A percentile compares a stretch with the other conserved stretches of the same genome.
phyloP scores from a whole-genome alignment of 2,888 invertebrate species.

The Boloria selene region DNA sequence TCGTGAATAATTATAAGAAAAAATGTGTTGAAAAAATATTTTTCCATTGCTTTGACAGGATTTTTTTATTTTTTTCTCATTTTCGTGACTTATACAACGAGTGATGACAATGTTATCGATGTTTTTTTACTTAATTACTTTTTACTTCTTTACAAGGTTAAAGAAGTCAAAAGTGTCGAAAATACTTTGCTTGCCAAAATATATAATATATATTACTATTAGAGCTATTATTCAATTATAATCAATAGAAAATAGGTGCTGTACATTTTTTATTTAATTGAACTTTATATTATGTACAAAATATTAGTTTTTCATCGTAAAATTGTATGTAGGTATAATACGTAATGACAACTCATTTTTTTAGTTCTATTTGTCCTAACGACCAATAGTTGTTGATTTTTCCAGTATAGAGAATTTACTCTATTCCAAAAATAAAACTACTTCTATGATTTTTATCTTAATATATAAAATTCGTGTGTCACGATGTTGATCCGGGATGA shows the following conservation, averaged over 20 bases:
- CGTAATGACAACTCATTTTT: conserved; percentile 18
- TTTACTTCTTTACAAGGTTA: conserved; percentile 30
- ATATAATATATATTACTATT: conserved; percentile 1
- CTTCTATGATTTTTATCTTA: too few species aligned
- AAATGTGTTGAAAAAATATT: conserved; percentile 15
- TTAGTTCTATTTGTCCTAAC: too few species aligned
- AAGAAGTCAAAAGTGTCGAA: conserved; percentile 26
- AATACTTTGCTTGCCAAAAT: conserved; percentile 22
- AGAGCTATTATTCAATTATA: conserved; percentile 22
- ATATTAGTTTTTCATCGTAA: conserved; percentile 19
- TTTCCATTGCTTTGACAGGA: background rate
- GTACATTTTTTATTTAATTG: conserved; percentile 21
- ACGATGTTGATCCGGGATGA: too few species aligned
- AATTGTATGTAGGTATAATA: conserved; percentile 27
- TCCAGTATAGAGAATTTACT: too few species aligned
- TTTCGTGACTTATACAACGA: conserved; percentile 9
- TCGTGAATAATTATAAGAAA: conserved; percentile 7
- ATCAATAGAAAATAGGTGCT: conserved; percentile 35
- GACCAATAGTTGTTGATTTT: too few species aligned
- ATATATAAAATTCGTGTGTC: too few species aligned
- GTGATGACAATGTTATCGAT: background rate
- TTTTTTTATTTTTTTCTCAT: conserved; percentile 13
- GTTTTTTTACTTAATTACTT: conserved; percentile 1
- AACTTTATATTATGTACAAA: conserved; percentile 26
- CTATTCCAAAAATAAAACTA: too few species aligned